Percentiles rank a stretch among this genome's conserved stretches.
These are phyloP conservation scores for Rhyacophila brunnea DNA, from an alignment of 1,140 invertebrate species.

Conservation along the genomic window DNA sequence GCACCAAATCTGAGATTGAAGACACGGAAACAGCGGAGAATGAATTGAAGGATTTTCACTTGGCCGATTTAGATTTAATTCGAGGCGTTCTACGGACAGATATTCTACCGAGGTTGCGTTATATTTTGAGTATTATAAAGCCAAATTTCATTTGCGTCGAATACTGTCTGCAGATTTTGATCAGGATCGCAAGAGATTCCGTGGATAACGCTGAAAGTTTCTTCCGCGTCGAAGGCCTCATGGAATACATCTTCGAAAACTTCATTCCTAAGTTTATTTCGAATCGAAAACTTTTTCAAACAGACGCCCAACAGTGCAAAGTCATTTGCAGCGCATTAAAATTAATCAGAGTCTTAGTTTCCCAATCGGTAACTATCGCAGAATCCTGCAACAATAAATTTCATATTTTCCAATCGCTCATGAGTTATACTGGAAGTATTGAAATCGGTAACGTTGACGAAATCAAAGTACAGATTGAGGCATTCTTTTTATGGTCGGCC, in stretches of 20 bases:
- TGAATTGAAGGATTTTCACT: conserved; percentile 68
- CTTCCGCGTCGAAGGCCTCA: conserved; percentile 55
- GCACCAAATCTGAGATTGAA: conserved; percentile 53
- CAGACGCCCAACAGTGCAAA: conserved; percentile 46
- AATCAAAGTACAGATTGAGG: conserved; percentile 61
- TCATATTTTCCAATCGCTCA: conserved; percentile 49
- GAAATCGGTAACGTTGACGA: conserved; percentile 50
- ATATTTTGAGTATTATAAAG: conserved; percentile 65
- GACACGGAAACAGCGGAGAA: conserved; percentile 62
- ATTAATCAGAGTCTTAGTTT: conserved; percentile 52
- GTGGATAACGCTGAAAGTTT: conserved; percentile 60
- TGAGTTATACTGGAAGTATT: conserved; percentile 51
- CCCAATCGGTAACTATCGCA: conserved; percentile 47
- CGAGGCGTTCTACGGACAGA: conserved; percentile 74
- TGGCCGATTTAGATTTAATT: conserved; percentile 74
- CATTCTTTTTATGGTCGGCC: conserved; percentile 51
- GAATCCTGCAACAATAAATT: conserved; percentile 45
- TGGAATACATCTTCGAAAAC: conserved; percentile 57
- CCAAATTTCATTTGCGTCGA: conserved; percentile 64
- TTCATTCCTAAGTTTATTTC: conserved; percentile 57
- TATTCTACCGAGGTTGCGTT: conserved; percentile 70
- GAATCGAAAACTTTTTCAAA: conserved; percentile 41
- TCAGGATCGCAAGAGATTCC: conserved; percentile 66
- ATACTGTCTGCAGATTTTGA: conserved; percentile 69
- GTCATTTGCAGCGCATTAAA: conserved; percentile 54